Conservation (phyloP, 2,888 invertebrate genomes). For the Horisme vitalbata region DNA sequence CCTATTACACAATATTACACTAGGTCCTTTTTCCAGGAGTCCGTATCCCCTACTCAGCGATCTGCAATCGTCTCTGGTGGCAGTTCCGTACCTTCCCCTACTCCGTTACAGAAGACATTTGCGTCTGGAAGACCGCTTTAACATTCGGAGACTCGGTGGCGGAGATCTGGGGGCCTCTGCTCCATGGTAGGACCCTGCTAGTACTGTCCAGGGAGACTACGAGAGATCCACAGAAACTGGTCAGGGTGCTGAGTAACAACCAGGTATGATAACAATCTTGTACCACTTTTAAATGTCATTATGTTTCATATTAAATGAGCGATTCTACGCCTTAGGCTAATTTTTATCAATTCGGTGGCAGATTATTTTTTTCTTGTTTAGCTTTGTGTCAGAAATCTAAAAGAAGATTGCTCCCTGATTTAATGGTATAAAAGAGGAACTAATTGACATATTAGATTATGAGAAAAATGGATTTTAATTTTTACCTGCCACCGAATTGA, state of each 20-base stretch:
- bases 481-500: no score
- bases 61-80: constrained; percentile 93
- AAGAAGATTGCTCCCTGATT: no score
- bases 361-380: no score
- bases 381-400: no score
- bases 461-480: no score
- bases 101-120: constrained; percentile 84
- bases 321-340: no score
- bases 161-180: constrained; percentile 93
- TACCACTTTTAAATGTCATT: no score
- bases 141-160: constrained; percentile 95
- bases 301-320: no score
- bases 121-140: constrained; percentile 94
- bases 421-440: no score
- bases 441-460: no score
- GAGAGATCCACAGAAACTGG: constrained; percentile 89
- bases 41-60: constrained; percentile 88
- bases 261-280: constrained; percentile 83
- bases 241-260: constrained; percentile 86
- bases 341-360: no score
- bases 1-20: background rate
- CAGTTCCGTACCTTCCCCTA: constrained; percentile 93
- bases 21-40: constrained; percentile 83
- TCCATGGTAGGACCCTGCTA: constrained; percentile 87
- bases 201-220: constrained; percentile 89